Conservation (phyloP, 2,113 vertebrate genomes). For the Agapornis roseicollis region DNA sequence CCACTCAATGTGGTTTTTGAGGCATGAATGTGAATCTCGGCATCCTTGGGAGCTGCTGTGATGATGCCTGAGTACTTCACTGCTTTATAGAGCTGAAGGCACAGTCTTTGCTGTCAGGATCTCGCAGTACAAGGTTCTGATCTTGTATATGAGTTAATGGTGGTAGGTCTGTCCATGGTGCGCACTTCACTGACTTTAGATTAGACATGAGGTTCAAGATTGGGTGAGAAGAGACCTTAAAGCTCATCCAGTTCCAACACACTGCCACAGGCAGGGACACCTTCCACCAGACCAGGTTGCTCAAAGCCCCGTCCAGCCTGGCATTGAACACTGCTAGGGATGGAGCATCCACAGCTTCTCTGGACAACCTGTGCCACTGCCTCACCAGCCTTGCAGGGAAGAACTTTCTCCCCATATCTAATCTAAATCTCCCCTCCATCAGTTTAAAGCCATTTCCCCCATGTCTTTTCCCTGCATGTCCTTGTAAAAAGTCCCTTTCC, state of each 20-base stretch:
- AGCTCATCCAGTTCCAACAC: background rate
- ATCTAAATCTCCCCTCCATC: background rate
- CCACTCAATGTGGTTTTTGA: background rate
- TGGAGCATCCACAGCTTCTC: background rate
- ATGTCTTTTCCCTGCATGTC: background rate
- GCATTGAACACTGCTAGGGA: rapidly evolving
- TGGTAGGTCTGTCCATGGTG: rapidly evolving
- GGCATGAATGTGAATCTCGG: background rate
- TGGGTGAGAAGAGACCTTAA: too few relatives aligned
- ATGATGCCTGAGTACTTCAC: background rate
- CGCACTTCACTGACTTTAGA: rapidly evolving
- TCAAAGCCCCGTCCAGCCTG: background rate
- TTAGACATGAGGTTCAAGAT: background rate
- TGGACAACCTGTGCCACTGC: background rate
- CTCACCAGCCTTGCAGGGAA: background rate
- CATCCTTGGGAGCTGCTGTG: background rate
- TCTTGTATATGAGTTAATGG: rapidly evolving
- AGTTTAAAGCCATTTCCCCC: background rate
- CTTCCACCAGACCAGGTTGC: rapidly evolving
- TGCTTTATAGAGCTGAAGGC: rapidly evolving
- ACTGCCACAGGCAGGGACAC: background rate
- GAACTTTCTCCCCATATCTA: background rate
- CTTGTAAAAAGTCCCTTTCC: background rate
- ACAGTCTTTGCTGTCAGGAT: rapidly evolving
- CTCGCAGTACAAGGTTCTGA: rapidly evolving